Evolutionary conservation across 1,140 invertebrate genomes (phyloP).

Genomic region (Mercenaria mercenaria): DNA sequence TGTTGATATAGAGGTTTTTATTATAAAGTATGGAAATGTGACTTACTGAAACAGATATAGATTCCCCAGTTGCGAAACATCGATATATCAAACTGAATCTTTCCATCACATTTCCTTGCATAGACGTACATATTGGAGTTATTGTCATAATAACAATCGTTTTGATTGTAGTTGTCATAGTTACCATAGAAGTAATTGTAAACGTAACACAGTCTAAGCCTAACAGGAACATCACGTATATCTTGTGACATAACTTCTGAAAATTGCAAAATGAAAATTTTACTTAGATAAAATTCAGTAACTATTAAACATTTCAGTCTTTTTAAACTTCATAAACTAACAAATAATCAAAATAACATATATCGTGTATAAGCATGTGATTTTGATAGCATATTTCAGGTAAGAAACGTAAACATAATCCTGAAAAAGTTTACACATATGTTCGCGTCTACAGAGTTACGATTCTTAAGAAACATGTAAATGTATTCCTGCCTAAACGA

Average conservation of each 20-base stretch:
- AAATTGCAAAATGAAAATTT: no score
- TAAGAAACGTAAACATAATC: no score
- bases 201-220: neutral
- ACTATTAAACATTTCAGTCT: neutral
- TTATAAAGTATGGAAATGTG: neutral
- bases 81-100: neutral
- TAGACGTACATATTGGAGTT: neutral
- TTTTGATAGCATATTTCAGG: neutral
- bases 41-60: neutral
- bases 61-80: neutral
- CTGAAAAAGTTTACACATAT: no score
- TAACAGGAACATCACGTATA: neutral
- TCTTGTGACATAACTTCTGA: neutral
- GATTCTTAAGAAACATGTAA: no score
- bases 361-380: neutral
- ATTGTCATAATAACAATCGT: neutral
- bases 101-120: neutral
- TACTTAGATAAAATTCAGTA: no score
- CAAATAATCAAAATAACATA: neutral
- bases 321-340: neutral
- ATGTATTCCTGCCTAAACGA: no score
- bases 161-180: neutral
- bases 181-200: neutral
- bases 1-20: neutral
- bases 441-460: no score